A percentile compares a stretch with the other conserved stretches of the same genome.
Evolutionary conservation across 2,888 invertebrate species (phyloP).

Genomic region (Camptogramma bilineatum): DNA sequence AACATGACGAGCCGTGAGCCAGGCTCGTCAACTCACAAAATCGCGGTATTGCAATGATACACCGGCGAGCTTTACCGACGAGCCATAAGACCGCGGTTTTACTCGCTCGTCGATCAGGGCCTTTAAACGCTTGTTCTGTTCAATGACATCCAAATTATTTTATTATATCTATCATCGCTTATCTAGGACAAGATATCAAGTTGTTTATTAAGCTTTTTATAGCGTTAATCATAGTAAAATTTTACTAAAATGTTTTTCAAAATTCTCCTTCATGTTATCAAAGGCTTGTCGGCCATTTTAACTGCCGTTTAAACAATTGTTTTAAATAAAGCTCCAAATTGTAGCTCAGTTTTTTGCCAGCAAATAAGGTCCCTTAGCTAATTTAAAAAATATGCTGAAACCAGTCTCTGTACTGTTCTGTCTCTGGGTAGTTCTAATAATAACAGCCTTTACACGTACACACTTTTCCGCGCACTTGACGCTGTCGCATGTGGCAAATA

Average conservation of each 20-base stretch:
- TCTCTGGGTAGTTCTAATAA: not conserved
- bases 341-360: not conserved
- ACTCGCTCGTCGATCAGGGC: too few relatives aligned
- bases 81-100: too few relatives aligned
- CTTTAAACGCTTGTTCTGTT: not conserved
- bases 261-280: not conserved
- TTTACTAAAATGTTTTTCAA: not conserved
- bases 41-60: too few relatives aligned
- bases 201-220: not conserved
- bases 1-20: too few relatives aligned
- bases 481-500: not conserved
- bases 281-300: not conserved
- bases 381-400: not conserved
- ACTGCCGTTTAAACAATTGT: too few relatives aligned
- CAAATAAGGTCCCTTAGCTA: not conserved
- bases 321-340: not conserved
- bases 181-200: conserved; percentile 15
- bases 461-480: not conserved
- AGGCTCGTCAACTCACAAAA: too few relatives aligned
- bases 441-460: not conserved
- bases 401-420: not conserved
- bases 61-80: too few relatives aligned
- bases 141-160: not conserved
- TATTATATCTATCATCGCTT: conserved; percentile 17
- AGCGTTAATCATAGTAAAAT: conserved; percentile 2